phyloP scores from a whole-genome alignment of 2,113 vertebrate genomes.

The Actinemys pallida region DNA sequence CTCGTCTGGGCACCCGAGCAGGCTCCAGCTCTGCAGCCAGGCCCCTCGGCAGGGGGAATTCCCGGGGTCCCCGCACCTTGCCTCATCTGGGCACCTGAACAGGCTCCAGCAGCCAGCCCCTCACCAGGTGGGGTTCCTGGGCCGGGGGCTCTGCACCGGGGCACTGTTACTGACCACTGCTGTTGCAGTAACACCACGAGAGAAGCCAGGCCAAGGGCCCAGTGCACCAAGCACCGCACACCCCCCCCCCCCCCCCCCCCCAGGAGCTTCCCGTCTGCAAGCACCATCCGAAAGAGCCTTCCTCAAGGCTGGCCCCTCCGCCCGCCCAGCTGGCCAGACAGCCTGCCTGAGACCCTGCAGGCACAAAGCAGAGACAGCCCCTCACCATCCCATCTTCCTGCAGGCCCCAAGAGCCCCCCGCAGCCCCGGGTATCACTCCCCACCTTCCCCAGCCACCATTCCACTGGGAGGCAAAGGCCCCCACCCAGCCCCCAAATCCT shows the following conservation, averaged over 20 bases:
- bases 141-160: too few species aligned
- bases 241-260: too few species aligned
- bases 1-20: accelerated
- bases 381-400: neutral
- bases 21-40: neutral
- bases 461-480: too few species aligned
- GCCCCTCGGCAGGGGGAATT: neutral
- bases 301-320: neutral
- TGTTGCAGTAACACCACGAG: neutral
- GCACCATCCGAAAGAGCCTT: neutral
- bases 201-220: neutral
- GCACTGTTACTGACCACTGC: too few species aligned
- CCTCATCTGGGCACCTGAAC: too few species aligned
- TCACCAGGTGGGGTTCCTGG: neutral
- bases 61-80: neutral
- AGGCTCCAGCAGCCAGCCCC: neutral
- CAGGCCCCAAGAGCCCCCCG: too few species aligned
- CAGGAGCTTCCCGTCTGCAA: neutral
- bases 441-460: neutral
- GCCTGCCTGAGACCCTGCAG: neutral
- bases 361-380: neutral
- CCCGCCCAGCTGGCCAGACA: too few species aligned
- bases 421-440: neutral
- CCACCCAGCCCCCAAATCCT: neutral
- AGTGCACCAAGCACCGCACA: neutral